Base-by-base conservation (phyloP, 2,888 invertebrate genomes). In the Cyaniris semiargus region DNA sequence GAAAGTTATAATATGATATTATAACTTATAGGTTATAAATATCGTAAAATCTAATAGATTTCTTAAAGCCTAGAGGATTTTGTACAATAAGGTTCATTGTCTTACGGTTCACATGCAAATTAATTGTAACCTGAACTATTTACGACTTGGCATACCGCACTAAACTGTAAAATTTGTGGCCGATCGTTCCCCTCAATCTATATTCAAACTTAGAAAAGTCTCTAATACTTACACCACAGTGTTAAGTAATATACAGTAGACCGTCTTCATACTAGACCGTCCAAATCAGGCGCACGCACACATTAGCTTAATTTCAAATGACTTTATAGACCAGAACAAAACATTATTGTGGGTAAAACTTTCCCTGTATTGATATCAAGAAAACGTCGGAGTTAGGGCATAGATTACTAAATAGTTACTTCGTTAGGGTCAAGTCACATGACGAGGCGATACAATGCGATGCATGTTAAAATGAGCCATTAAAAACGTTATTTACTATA, bases 81-180 rank as follows among this genome's bases (percentile, higher is more conserved):
- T 60, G 3, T 60, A 10, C 18, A n/a, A 56, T 10, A 8, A 10
- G 58, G 13, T 10, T 27, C 23, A 66, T 27, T 66, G 27, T 66
- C 13, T 66, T 66, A 66, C 15, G 27, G 15, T 31, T 66, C 66
- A 27, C 66, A 66, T 66, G 66, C 66, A 66, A 66, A 66, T 27
- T 66, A 66, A 66, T 66, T 66, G 27, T 66, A 66, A 66, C 66
- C 27, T 31, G 6, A 66, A 15, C 27, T 66, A 66, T 66, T 66
- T 15, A 66, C 60, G 60, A 66, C 66, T 66, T 27, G 15, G 27
- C 27, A 66, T 27, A 27, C 66, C 66, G 21, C 58, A 60, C 66
- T 66, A 13, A 15, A 27, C 27, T 66, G 15, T 66, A 66, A 66
- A 31, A 66, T 66, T 66, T 66, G 66, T 27, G 2, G 27, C 1